Conservation (phyloP, 2,113 vertebrate genomes). For the Brienomyrus brachyistius region DNA sequence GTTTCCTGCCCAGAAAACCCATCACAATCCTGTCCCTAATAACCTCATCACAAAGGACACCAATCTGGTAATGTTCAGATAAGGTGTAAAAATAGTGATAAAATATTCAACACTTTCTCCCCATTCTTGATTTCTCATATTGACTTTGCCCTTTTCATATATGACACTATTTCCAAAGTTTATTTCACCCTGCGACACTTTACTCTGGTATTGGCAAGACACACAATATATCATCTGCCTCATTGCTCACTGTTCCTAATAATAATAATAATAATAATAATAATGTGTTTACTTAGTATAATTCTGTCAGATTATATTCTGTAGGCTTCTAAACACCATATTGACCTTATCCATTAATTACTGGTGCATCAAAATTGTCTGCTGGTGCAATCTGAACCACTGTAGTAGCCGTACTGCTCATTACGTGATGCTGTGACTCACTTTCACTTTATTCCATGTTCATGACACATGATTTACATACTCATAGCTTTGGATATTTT, state of each 20-base stretch:
- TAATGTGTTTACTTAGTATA: background rate
- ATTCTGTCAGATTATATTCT: background rate
- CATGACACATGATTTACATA: background rate
- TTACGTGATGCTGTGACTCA: background rate
- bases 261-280: background rate
- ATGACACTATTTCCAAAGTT: background rate
- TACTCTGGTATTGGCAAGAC: background rate
- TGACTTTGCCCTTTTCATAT: background rate
- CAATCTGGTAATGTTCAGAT: background rate
- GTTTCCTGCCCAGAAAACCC: background rate
- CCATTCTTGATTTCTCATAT: background rate
- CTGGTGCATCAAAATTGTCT: background rate
- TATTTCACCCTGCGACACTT: background rate
- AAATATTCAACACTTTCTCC: background rate
- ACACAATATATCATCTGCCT: background rate
- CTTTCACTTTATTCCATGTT: background rate
- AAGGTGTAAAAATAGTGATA: background rate
- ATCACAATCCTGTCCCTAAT: background rate
- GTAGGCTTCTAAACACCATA: background rate
- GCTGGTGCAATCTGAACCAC: background rate
- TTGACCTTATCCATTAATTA: background rate
- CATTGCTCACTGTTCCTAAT: background rate
- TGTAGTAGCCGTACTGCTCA: background rate
- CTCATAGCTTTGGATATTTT: background rate
- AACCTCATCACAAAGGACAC: background rate